phyloP scores from a whole-genome alignment of 2,888 invertebrate genomes.

The Rhynchonema sp. region DNA sequence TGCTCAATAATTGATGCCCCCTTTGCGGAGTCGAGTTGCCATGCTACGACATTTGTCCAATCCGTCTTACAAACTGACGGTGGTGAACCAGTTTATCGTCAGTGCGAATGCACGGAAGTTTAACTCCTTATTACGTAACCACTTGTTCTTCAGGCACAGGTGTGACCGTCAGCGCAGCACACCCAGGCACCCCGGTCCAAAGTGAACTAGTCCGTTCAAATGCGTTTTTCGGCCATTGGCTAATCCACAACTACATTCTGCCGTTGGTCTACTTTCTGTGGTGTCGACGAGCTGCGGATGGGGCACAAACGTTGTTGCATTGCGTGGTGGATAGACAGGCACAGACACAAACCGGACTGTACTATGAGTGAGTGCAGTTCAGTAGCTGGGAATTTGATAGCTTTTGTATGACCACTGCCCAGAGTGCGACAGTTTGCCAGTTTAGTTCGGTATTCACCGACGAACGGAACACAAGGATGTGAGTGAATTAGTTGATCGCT shows the following conservation, averaged over 20 bases:
- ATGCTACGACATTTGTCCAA: too few relatives aligned
- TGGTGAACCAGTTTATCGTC: too few relatives aligned
- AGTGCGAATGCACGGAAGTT: too few relatives aligned
- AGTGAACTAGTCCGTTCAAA: background rate
- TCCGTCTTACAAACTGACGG: too few relatives aligned
- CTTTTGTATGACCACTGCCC: too few relatives aligned
- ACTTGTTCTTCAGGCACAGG: background rate
- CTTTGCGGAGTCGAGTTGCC: too few relatives aligned
- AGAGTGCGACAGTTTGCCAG: too few relatives aligned
- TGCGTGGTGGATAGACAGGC: background rate
- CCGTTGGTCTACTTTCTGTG: too few relatives aligned
- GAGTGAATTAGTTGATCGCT: background rate
- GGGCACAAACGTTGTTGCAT: background rate
- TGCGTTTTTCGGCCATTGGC: background rate
- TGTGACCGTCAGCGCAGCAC: background rate
- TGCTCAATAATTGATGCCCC: too few relatives aligned
- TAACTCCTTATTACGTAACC: background rate
- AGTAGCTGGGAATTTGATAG: background rate
- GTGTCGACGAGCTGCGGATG: too few relatives aligned
- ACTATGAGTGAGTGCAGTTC: background rate
- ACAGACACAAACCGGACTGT: background rate
- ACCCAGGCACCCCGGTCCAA: background rate
- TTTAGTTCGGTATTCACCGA: too few relatives aligned
- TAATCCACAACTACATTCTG: background rate
- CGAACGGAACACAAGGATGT: too few relatives aligned